Evolutionary conservation across 1,140 invertebrate genomes (phyloP), one percentile per base, ranked within the genome.

Genomic region (Drosophila pectinifera): DNA sequence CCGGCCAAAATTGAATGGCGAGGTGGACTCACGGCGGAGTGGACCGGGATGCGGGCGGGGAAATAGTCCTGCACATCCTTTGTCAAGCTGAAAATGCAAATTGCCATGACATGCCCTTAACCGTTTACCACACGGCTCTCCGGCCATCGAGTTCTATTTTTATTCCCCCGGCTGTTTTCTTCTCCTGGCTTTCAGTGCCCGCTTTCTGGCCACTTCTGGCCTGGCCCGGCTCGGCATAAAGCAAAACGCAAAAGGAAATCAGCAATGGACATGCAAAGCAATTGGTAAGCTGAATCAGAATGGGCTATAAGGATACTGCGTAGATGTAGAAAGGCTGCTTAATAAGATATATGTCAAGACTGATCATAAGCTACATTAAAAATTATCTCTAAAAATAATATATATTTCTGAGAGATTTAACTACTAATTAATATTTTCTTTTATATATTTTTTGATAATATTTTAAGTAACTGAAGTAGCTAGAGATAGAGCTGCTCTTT

Each of bases 11-110:
- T 73, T 75, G 63, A 73, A 74, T 78, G 78, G 20, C 53, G 55
- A 57, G 59, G 46, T 59, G 51, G 62, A 13, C 56, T 11, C 38
- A 36, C 26, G 65, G 42, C 20, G 28, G 20, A 14, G 43, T 36
- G 28, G 53, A 22, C 22, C n/a, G 16, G 11, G 3, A 20, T 22
- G 42, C 36, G 36, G 18, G 24, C 26, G 11, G 34, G 54, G 51
- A 61, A 79, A 61, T 61, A 75, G 82, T 86, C 64, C 55, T 78
- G 68, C 80, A 84, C 76, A 88, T 88, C 84, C 84, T 88, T 88
- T 88, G 84, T 88, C 84, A 89, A 89, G 80, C 76, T 78, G 80
- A 84, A 89, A 89, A 89, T 89, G 84, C 85, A 89, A 89, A 89
- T 89, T 89, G 84, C 80, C 85, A 77, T 89, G 84, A 89, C 84